Conservation (phyloP, 2,797 vertebrate genomes). For the Poeciliopsis infans region DNA sequence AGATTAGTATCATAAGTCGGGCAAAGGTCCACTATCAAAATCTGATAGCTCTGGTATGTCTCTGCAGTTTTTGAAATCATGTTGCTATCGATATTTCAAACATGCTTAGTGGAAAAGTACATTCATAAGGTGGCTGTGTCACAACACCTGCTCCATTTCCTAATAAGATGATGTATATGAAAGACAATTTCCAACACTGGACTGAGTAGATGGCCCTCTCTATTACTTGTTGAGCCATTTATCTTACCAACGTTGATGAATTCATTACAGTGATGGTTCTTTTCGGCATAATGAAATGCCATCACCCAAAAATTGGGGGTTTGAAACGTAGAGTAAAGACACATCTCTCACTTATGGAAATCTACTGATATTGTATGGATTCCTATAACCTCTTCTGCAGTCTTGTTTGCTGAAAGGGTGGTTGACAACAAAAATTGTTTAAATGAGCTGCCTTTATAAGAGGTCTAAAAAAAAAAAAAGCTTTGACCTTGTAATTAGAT, state of each 20-base stretch:
- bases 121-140: constrained; percentile 77
- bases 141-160: constrained; percentile 84
- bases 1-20: constrained; percentile 47
- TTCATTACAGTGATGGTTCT: constrained; percentile 89
- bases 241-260: constrained; percentile 90
- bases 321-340: constrained; percentile 82
- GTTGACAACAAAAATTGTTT: constrained; percentile 69
- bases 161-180: constrained; percentile 87
- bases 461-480: constrained; percentile 21
- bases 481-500: constrained; percentile 39
- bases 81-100: constrained; percentile 89
- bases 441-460: constrained; percentile 48
- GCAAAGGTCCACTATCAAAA: constrained; percentile 66
- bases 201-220: constrained; percentile 84
- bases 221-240: constrained; percentile 88
- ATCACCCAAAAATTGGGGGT: constrained; percentile 73
- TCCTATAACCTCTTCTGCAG: constrained; percentile 61
- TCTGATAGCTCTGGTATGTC: constrained; percentile 51
- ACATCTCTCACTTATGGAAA: constrained; percentile 84
- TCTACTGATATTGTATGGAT: constrained; percentile 75
- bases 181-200: constrained; percentile 85
- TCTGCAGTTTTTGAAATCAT: constrained; percentile 85
- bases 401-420: constrained; percentile 55
- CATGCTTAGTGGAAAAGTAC: constrained; percentile 87
- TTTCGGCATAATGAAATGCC: constrained; percentile 89